Conservation (phyloP, 2,797 vertebrate species). For the Tangara arthus region DNA sequence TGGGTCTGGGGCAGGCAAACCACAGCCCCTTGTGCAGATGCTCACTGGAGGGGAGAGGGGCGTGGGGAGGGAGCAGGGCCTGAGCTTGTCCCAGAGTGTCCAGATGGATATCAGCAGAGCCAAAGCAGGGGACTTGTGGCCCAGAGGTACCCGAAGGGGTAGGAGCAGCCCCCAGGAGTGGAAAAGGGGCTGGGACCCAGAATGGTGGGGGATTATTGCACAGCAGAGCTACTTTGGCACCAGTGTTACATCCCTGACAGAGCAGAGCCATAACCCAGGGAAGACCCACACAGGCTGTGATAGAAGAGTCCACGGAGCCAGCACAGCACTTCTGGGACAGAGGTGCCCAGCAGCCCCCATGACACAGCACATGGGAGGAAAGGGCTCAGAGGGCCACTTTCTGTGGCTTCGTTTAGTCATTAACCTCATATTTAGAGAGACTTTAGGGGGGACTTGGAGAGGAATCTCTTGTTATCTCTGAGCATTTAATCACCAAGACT, state of each 20-base stretch:
- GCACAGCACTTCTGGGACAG: background rate
- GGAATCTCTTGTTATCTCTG: background rate
- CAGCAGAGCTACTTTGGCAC: background rate
- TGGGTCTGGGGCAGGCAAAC: fast-evolving
- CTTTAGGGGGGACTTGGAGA: background rate
- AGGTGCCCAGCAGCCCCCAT: background rate
- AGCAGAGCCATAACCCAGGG: background rate
- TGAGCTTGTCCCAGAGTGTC: background rate
- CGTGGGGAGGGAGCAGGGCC: background rate
- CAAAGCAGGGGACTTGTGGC: fast-evolving
- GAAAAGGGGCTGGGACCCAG: background rate
- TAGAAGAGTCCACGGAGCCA: background rate
- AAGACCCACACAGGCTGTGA: background rate
- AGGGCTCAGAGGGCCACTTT: background rate
- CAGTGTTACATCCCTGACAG: fast-evolving
- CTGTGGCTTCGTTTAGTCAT: background rate
- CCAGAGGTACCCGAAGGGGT: fast-evolving
- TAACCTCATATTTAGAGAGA: background rate
- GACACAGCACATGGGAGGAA: background rate
- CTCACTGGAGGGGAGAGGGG: background rate
- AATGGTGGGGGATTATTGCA: fast-evolving
- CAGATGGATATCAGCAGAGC: background rate
- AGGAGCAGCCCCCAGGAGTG: fast-evolving
- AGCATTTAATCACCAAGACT: background rate
- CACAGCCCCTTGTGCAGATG: fast-evolving